Conservation (phyloP, 2,888 invertebrate genomes). For the Trisateles emortualis region DNA sequence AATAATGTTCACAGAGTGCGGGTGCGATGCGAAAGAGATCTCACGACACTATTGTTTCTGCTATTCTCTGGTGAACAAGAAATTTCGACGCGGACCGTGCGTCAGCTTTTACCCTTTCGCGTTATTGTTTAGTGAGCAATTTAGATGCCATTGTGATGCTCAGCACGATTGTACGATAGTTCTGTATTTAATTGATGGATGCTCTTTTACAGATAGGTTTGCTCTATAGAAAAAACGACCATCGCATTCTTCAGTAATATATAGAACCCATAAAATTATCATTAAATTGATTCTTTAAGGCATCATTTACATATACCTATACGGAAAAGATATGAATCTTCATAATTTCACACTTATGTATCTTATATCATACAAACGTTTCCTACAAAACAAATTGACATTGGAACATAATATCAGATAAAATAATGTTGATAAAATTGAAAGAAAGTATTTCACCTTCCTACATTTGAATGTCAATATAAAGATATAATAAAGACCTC, state of each 20-base stretch:
- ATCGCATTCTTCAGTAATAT: slow-evolving; percentile 5
- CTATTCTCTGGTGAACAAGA: slow-evolving; percentile 71
- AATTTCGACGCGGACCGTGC: slow-evolving; percentile 68
- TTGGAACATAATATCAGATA: slow-evolving; percentile 45
- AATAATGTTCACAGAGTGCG: slow-evolving; percentile 58
- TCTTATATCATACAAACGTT: no score
- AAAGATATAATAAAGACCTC: neutral
- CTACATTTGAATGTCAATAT: neutral
- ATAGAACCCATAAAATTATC: neutral
- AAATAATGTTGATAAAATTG: slow-evolving; percentile 43
- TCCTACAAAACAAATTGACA: no score
- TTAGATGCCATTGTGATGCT: slow-evolving; percentile 70
- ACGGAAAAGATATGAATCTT: no score
- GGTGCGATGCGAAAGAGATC: slow-evolving; percentile 70
- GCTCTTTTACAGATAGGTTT: slow-evolving; percentile 20
- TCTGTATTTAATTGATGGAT: slow-evolving; percentile 53
- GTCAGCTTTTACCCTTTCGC: slow-evolving; percentile 78
- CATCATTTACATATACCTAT: no score
- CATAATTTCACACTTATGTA: neutral
- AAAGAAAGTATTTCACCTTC: slow-evolving; percentile 38
- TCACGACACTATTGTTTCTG: slow-evolving; percentile 81
- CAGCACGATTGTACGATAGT: slow-evolving; percentile 61
- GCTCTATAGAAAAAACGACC: slow-evolving; percentile 23
- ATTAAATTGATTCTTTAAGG: neutral
- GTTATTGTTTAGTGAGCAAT: slow-evolving; percentile 61